Base-by-base conservation (phyloP, 2,888 invertebrate genomes). In the Troides helena region DNA sequence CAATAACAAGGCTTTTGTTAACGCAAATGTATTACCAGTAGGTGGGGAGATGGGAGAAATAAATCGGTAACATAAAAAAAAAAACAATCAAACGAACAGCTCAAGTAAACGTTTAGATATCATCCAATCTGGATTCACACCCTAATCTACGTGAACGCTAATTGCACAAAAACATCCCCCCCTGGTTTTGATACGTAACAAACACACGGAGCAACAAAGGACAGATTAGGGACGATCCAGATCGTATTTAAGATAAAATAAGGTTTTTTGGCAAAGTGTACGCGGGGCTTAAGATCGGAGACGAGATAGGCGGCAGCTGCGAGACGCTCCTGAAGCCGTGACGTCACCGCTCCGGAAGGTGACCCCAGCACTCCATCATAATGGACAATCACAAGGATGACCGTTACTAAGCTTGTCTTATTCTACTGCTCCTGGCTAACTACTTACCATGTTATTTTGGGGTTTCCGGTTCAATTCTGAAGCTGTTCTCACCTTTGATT, bases 161-260 rank as follows among this genome's bases (percentile, higher is more conserved):
- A 92, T 92, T 91, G 92, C 84, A 91, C 88, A 92, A 91, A 87
- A 87, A 88, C 82, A 79, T 81, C 83, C 89, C 88, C 77, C 76
- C 7, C 21, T 21, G 76, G 75, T 78, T 80, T 30, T 80, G 80
- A 81, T 84, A 81, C 85, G 84, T 85, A 89, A 90, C 87, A 90
- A 87, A 89, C 86, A 86, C 72, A 85, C 80, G 82, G 75, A 77
- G 78, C 85, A 77, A 85, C 87, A 92, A 92, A 87, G 82, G 85
- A 78, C 86, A 90, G 92, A 92, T 92, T 92, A 92, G 88, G 84
- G 87, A 84, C 86, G 86, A 89, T 88, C 85, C 84, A 81, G 92
- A 92, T 92, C 85, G 89, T 85, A 91, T 90, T 90, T 90, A 86
- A 90, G 92, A 92, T 92, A 90, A 90, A 83, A 70, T 70, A 86